Conservation (phyloP, 2,113 vertebrate species). For the Lampris incognitus region DNA sequence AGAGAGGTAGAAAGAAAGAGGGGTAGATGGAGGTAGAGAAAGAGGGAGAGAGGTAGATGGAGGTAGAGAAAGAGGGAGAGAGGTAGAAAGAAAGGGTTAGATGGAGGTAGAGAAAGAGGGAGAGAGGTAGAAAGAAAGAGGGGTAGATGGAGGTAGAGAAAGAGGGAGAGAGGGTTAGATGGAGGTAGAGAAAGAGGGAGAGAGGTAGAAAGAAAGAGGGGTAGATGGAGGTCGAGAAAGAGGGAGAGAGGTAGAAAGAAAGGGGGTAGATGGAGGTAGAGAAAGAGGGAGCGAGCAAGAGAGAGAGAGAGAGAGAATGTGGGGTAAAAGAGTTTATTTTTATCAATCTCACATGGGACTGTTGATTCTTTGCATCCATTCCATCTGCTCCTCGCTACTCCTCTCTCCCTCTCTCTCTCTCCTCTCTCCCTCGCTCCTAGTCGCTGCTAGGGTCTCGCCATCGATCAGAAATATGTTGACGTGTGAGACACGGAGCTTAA, state of each 20-base stretch:
- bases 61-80: conserved; percentile 15
- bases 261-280: neutral
- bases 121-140: neutral
- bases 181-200: neutral
- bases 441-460: conserved; percentile 1
- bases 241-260: no score
- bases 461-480: neutral
- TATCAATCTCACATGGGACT: conserved; percentile 78
- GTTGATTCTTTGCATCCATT: conserved; percentile 76
- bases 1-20: neutral
- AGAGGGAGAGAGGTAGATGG: conserved; percentile 14
- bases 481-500: no score
- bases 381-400: conserved; percentile 58
- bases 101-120: neutral
- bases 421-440: conserved; percentile 19
- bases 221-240: conserved; percentile 51
- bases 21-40: conserved; percentile 29
- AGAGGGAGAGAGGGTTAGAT: neutral
- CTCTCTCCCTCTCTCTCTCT: conserved; percentile 5
- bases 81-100: conserved; percentile 16
- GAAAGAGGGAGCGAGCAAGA: conserved; percentile 16
- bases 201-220: no score
- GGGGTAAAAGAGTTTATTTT: conserved; percentile 83
- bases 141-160: neutral
- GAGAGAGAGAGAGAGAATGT: conserved; percentile 64